Evolutionary conservation across 2,113 vertebrate genomes (phyloP), one percentile per base, ranked within the genome.

Genomic region (Pelmatolapia mariae): DNA sequence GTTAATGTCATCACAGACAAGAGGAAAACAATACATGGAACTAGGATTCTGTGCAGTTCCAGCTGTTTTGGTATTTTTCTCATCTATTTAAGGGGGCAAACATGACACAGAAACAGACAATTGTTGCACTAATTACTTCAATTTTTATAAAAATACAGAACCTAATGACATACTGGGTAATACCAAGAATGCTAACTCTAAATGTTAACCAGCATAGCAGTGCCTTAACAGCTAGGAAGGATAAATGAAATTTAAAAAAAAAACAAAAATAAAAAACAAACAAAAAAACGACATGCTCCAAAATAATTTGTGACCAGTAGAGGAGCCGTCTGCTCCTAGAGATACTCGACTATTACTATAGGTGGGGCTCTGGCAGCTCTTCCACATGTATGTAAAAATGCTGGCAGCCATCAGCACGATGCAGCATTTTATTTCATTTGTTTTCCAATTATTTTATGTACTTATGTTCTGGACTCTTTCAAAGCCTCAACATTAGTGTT

Each of bases 371-470:
- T 2, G 2, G 38, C 38, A 71, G 66, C 38, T 43, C 66, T 6
- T 43, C 12, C 66, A 24, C n/a, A 9, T 38, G 36, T 38, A 63
- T 63, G 29, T 61, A 61, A 61, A 19, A 61, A 33, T 33, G 29
- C 57, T 61, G 57, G 57, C 16, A 4, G 57, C 57, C 57, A 19
- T 33, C 29, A 63, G 16, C 16, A 10, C 16, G 16, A 63, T n/a
- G n/a, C n/a, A n/a, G n/a, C n/a, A n/a, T 68, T 68, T 68, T 68
- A 68, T 22, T 68, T 68, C 3, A 38, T 68, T 68, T 68, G 18
- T 38, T 66, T 66, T 38, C 61, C 33, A 22, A 38, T 66, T 3
- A 66, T 13, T 66, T 68, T 38, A 68, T 22, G 10, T 38, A 22
- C 6, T 63, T 36, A 59, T 29, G 56, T 59, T 59, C 26, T 19